These are phyloP conservation scores for Haliclona indistincta DNA, from an alignment of 37 sponge, comb jelly and placozoan genomes.

Conservation along the genomic window DNA sequence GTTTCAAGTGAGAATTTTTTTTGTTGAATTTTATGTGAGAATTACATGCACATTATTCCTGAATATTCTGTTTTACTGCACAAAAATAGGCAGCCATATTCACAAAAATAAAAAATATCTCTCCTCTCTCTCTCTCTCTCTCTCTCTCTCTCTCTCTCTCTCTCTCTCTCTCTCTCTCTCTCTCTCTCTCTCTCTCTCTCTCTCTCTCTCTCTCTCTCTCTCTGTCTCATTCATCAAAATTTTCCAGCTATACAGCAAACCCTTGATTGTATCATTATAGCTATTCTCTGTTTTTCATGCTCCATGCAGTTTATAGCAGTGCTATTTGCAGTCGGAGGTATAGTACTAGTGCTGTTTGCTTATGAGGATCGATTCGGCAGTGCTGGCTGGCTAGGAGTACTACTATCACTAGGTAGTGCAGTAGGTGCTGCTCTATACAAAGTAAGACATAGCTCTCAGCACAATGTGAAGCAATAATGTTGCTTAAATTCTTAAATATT, in stretches of 20 bases:
- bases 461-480: not conserved
- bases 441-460: conserved; percentile 21
- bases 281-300: not conserved
- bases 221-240: not conserved
- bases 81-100: too few relatives aligned
- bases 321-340: conserved; percentile 67
- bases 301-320: conserved; percentile 63
- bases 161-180: not conserved
- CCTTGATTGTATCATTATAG: too few relatives aligned
- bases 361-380: conserved; percentile 81
- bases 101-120: too few relatives aligned
- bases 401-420: conserved; percentile 71
- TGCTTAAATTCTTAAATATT: not conserved
- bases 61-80: too few relatives aligned
- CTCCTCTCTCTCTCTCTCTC: too few relatives aligned
- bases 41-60: too few relatives aligned
- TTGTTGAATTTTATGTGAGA: too few relatives aligned
- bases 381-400: conserved; percentile 56
- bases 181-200: not conserved
- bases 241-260: too few relatives aligned
- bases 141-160: not conserved
- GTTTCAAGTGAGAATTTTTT: too few relatives aligned
- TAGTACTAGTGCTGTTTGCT: conserved; percentile 81
- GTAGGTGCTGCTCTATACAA: conserved; percentile 90
- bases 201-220: not conserved